Evolutionary conservation across 2,797 vertebrate species (phyloP).

Genomic region (Microhierax caerulescens): DNA sequence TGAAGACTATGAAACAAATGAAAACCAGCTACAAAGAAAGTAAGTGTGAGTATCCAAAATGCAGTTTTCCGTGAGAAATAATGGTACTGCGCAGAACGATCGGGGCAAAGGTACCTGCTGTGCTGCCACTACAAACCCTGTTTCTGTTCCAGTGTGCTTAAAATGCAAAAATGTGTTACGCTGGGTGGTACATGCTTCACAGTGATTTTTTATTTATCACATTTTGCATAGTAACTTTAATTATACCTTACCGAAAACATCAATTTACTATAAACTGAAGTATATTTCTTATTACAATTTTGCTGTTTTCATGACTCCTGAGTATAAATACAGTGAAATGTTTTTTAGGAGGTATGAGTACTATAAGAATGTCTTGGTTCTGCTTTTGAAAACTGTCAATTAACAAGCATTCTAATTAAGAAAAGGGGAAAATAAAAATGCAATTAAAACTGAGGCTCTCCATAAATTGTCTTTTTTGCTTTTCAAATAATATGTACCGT

Average conservation of each 20-base stretch:
- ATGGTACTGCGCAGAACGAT: background rate
- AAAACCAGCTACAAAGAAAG: background rate
- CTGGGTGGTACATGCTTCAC: background rate
- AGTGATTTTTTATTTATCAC: background rate
- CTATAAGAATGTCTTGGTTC: background rate
- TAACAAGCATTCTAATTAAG: constrained; percentile 15
- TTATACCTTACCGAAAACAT: background rate
- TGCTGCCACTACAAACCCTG: background rate
- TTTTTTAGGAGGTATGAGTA: constrained; percentile 8
- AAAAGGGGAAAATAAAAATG: background rate
- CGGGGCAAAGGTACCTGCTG: background rate
- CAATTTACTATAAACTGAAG: background rate
- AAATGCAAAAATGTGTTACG: background rate
- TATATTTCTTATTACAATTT: background rate
- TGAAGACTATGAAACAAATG: background rate
- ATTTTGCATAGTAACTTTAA: background rate
- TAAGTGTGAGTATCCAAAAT: background rate
- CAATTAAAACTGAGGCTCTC: background rate
- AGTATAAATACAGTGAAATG: constrained; percentile 2
- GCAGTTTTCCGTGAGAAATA: background rate
- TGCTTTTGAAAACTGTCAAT: constrained; percentile 10
- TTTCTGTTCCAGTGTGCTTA: background rate
- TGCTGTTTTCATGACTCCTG: background rate
- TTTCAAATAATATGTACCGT: background rate
- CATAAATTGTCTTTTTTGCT: constrained; percentile 6